phyloP scores from a whole-genome alignment of 2,888 invertebrate species.

The Dasypogon diadema region DNA sequence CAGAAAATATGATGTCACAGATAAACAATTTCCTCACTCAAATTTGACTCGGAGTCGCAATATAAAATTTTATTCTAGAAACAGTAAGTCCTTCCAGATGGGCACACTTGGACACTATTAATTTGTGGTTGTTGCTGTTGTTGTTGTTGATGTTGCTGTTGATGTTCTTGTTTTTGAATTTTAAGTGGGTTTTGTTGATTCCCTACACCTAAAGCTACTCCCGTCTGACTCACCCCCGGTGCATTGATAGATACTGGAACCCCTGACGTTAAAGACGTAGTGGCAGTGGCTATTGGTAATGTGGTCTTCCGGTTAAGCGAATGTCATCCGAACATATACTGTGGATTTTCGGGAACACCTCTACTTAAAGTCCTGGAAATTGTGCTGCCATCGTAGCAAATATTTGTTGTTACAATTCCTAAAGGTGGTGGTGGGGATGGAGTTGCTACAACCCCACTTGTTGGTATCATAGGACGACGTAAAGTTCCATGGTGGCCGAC shows the following conservation, averaged over 20 bases:
- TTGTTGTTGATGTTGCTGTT: constrained; percentile 54
- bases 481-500: constrained; percentile 66
- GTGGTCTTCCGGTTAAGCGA: constrained; percentile 65
- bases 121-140: constrained; percentile 53
- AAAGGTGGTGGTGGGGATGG: constrained; percentile 59
- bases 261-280: constrained; percentile 7
- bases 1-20: constrained; percentile 59
- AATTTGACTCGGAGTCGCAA: constrained; percentile 58
- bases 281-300: constrained; percentile 61
- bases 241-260: not conserved
- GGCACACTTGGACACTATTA: constrained; percentile 60
- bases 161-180: constrained; percentile 61
- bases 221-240: not conserved
- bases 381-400: constrained; percentile 64
- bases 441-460: constrained; percentile 62
- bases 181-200: constrained; percentile 13
- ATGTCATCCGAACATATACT: constrained; percentile 68
- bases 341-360: constrained; percentile 58
- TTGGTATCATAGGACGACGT: constrained; percentile 65
- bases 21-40: constrained; percentile 62
- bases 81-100: constrained; percentile 64
- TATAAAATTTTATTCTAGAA: constrained; percentile 64
- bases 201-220: not conserved
- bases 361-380: constrained; percentile 62
- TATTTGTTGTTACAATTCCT: constrained; percentile 60